A percentile compares a stretch with the other conserved stretches of the same genome.
phyloP scores from a whole-genome alignment of 2,797 vertebrate species.

The Dryobates pubescens region DNA sequence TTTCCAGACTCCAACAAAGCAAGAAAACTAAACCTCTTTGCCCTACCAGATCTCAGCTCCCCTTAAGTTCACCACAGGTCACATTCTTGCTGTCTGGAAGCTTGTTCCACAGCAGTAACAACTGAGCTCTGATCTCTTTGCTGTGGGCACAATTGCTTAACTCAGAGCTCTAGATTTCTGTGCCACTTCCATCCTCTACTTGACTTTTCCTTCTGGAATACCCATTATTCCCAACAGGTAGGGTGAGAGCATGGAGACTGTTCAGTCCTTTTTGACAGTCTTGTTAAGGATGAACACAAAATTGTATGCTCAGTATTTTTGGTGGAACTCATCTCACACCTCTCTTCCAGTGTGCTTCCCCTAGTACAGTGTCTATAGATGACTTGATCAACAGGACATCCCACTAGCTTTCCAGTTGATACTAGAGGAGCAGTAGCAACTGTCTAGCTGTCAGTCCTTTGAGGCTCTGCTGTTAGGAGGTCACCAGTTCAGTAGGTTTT shows the following conservation, averaged over 20 bases:
- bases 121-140: background rate
- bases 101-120: background rate
- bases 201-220: background rate
- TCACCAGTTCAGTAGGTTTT: background rate
- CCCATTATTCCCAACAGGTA: rapidly evolving
- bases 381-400: background rate
- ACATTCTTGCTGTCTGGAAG: background rate
- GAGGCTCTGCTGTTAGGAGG: background rate
- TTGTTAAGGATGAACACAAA: background rate
- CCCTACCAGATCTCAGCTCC: background rate
- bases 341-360: background rate
- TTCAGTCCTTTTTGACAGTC: background rate
- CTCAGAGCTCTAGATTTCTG: background rate
- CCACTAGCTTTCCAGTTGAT: background rate
- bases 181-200: background rate
- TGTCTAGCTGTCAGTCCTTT: background rate
- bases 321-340: background rate
- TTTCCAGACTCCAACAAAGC: background rate
- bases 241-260: background rate
- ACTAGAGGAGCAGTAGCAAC: background rate
- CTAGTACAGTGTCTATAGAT: rapidly evolving
- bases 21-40: background rate
- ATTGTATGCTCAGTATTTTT: background rate
- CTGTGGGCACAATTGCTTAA: background rate
- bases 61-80: background rate